Evolutionary conservation across 2,888 invertebrate species (phyloP).

Genomic region (Eilema depressum): DNA sequence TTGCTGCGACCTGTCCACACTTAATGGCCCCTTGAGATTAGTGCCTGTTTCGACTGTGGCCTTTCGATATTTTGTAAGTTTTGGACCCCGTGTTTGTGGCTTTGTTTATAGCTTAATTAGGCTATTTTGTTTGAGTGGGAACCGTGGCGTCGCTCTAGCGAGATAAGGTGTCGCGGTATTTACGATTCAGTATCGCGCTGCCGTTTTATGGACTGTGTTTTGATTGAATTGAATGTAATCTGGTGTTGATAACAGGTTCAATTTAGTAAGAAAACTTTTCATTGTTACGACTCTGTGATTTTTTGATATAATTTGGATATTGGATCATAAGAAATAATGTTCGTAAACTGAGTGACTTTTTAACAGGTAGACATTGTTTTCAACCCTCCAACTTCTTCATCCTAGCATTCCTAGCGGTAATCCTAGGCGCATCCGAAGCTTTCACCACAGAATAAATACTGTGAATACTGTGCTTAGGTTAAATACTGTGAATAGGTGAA

Average conservation of each 20-base stretch:
- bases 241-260: constrained; percentile 22
- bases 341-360: too few relatives aligned
- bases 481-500: too few relatives aligned
- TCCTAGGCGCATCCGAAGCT: too few relatives aligned
- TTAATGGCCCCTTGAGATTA: constrained; percentile 83
- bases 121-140: constrained; percentile 84
- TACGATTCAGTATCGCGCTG: constrained; percentile 78
- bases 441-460: too few relatives aligned
- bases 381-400: too few relatives aligned
- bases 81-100: constrained; percentile 82
- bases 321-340: background rate
- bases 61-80: constrained; percentile 76
- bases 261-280: constrained; percentile 19
- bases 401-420: too few relatives aligned
- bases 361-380: too few relatives aligned
- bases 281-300: background rate
- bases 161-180: constrained; percentile 85
- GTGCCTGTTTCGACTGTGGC: constrained; percentile 62
- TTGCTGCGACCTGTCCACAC: constrained; percentile 83
- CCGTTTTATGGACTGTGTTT: constrained; percentile 69
- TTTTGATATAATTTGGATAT: background rate
- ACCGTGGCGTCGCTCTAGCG: constrained; percentile 77
- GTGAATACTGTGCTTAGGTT: too few relatives aligned
- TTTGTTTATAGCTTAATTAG: constrained; percentile 87
- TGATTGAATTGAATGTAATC: constrained; percentile 66